These are phyloP conservation scores for Trochalopteron elliotii DNA, from an alignment of 2,113 vertebrate genomes.

Conservation along the genomic window DNA sequence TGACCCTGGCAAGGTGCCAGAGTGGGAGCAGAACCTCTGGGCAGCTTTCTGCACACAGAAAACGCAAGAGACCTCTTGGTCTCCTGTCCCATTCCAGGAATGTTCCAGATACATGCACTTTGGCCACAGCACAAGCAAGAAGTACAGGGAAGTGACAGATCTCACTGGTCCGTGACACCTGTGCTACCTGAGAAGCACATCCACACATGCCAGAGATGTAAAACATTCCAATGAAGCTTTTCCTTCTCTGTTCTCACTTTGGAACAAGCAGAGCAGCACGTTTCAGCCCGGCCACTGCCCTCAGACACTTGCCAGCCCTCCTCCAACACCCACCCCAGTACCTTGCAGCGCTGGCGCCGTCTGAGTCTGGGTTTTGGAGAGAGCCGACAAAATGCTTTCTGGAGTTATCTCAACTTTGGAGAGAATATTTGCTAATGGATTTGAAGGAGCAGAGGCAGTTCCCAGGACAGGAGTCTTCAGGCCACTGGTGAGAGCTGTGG, in stretches of 20 bases:
- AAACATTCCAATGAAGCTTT: rapidly evolving
- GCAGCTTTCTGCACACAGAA: neutral
- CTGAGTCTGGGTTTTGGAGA: constrained; percentile 91
- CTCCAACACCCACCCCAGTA: neutral
- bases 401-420: constrained; percentile 96
- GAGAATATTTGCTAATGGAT: constrained; percentile 90
- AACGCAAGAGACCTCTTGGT: neutral
- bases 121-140: rapidly evolving
- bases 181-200: neutral
- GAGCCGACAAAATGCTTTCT: constrained; percentile 89
- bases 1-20: rapidly evolving
- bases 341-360: constrained; percentile 81
- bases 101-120: rapidly evolving
- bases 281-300: rapidly evolving
- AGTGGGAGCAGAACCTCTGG: neutral
- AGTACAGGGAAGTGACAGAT: neutral
- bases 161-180: rapidly evolving
- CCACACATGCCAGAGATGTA: rapidly evolving
- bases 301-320: neutral
- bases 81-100: neutral
- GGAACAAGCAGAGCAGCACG: neutral
- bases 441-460: constrained; percentile 69
- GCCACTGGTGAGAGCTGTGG: constrained; percentile 75
- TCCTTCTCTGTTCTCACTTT: neutral
- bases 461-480: constrained; percentile 79